Evolutionary conservation across 2,888 invertebrate species (phyloP), one percentile per base, ranked within the genome.

Genomic region (Apotomis capreana): DNA sequence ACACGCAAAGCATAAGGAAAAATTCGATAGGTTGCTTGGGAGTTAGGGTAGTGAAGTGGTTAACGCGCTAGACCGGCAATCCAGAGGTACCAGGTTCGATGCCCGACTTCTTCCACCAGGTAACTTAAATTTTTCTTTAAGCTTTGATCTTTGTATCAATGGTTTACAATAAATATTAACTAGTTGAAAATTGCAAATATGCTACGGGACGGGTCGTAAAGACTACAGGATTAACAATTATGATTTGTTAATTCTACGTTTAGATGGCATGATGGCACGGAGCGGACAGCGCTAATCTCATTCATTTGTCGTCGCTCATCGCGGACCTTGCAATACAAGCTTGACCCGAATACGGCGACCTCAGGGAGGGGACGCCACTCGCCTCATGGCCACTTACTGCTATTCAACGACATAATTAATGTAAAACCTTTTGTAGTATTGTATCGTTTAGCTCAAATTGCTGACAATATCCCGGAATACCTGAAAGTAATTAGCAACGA

Each of bases 311-410:
- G 75, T 73, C 75, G 70, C 74, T 82, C 79, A 79, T 78, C 69
- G 73, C 65, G 76, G 69, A 73, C 74, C 76, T 80, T 73, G 69
- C 77, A 75, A 78, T 79, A 78, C 80, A 77, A 79, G 81, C 80
- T 82, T 84, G 86, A 85, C 87, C 87, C 78, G 84, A 83, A 84
- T 84, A 67, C 69, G 64, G 59, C 58, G 51, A 63, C 62, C 74
- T 64, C 74, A 44, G 68, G 36, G 78, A 82, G 84, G 84, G 83
- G 82, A 81, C 71, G 46, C 57, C 71, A 57, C 82, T 83, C 79
- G 81, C 83, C 83, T 83, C 82, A 83, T 80, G 82, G 81, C 82
- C 83, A 80, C 84, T 86, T 83, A 65, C 49, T 26, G 51, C 51
- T 10, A 64, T 9, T 37, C 26, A 36, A 49, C 46, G 52, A 55